Evolutionary conservation across 1,140 invertebrate genomes (phyloP).

Genomic region (Araneus ventricosus): DNA sequence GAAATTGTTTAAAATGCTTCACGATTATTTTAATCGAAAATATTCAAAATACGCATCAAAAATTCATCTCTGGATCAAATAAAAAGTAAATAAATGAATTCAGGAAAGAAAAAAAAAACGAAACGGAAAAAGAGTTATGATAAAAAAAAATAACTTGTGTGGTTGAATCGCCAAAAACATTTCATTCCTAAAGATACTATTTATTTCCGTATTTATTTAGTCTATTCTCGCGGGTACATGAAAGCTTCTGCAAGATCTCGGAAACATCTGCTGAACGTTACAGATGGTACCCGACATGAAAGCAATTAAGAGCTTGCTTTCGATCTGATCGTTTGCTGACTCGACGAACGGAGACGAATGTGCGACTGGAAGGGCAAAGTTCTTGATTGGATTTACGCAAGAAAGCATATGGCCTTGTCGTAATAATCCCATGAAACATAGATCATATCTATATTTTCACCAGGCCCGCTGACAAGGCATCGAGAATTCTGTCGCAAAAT

Average conservation of each 20-base stretch:
- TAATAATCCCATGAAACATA: constrained; percentile 19
- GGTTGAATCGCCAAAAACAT: not conserved
- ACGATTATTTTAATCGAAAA: no score
- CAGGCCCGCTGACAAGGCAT: not conserved
- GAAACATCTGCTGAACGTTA: constrained; percentile 13
- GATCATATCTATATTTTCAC: not conserved
- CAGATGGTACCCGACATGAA: constrained; percentile 16
- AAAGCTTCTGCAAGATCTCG: not conserved
- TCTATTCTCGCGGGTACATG: not conserved
- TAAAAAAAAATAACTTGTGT: no score
- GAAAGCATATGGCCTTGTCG: not conserved
- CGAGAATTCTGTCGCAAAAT: not conserved
- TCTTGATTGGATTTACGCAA: constrained; percentile 37
- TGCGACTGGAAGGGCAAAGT: constrained; percentile 7
- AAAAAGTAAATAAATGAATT: no score
- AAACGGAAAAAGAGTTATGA: no score
- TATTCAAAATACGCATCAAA: no score
- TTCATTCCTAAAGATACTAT: not conserved
- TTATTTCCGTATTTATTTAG: not conserved
- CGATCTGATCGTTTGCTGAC: not conserved
- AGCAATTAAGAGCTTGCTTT: constrained; percentile 24
- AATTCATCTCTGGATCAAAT: no score
- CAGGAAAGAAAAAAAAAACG: no score
- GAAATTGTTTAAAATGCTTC: no score
- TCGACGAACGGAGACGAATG: not conserved